Evolutionary conservation across 1,140 invertebrate genomes (phyloP).

Genomic region (Charaxes varanes): DNA sequence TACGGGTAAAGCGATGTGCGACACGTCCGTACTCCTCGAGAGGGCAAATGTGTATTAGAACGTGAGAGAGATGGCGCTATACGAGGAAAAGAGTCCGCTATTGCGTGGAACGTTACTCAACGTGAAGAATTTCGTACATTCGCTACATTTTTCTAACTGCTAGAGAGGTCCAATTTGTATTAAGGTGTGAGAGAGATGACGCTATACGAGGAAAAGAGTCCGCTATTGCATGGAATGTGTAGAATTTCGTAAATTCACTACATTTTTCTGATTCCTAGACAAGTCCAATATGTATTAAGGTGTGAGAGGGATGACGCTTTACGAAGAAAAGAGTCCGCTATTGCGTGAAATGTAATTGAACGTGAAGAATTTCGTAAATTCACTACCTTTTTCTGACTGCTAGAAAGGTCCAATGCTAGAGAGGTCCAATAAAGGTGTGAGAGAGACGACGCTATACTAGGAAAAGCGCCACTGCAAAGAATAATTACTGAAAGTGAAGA

Average conservation of each 20-base stretch:
- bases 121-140: too few relatives aligned
- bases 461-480: too few relatives aligned
- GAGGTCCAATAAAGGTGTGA: conserved; percentile 43
- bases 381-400: too few relatives aligned
- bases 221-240: too few relatives aligned
- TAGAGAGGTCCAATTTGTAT: conserved; percentile 75
- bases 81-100: background rate
- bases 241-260: too few relatives aligned
- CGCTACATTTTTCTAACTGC: too few relatives aligned
- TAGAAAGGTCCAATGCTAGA: conserved; percentile 76
- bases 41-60: conserved; percentile 62
- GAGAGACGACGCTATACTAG: background rate
- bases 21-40: conserved; percentile 82
- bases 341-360: too few relatives aligned
- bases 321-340: background rate
- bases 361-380: too few relatives aligned
- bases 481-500: too few relatives aligned
- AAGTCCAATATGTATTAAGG: conserved; percentile 63
- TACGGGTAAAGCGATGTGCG: conserved; percentile 85
- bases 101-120: too few relatives aligned
- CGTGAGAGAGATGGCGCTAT: background rate
- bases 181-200: conserved; percentile 18
- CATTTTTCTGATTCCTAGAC: too few relatives aligned
- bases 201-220: background rate
- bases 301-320: background rate